These are phyloP conservation scores for Drosophila gaucha DNA, from an alignment of 2,888 invertebrate species.

Conservation along the genomic window DNA sequence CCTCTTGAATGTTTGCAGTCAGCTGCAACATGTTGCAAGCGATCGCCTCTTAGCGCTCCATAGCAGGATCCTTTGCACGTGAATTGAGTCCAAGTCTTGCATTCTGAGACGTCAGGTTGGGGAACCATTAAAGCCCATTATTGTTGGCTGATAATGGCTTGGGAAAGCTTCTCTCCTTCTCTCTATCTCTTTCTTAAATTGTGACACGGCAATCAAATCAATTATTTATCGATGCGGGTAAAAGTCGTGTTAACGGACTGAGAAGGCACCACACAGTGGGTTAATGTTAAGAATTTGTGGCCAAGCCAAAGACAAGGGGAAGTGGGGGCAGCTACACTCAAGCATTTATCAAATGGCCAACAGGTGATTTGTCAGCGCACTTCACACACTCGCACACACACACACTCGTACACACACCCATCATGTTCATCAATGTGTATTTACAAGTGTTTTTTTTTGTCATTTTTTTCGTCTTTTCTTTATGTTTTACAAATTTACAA, in stretches of 20 bases:
- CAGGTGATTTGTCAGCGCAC: conserved; percentile 54
- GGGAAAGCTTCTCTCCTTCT: conserved; percentile 59
- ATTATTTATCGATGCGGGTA: conserved; percentile 66
- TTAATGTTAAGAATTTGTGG: conserved; percentile 52
- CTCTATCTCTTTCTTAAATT: conserved; percentile 43
- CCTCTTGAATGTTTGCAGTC: conserved; percentile 25
- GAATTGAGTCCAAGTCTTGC: conserved; percentile 13
- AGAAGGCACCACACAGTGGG: conserved; percentile 24
- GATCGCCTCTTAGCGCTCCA: conserved; percentile 11
- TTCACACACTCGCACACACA: conserved; percentile 8
- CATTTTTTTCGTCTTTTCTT: conserved; percentile 14
- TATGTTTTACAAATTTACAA: conserved; percentile 62
- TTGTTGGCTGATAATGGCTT: conserved; percentile 47
- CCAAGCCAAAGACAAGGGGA: conserved; percentile 1
- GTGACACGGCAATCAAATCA: conserved; percentile 72
- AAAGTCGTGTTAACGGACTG: conserved; percentile 68
- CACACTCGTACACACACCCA: conserved; percentile 13
- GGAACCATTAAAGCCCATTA: conserved; percentile 51
- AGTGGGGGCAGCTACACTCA: background rate
- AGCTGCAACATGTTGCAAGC: conserved; percentile 53
- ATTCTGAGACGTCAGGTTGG: conserved; percentile 24
- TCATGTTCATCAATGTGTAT: conserved; percentile 63
- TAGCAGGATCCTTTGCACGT: conserved; percentile 48
- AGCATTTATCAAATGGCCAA: conserved; percentile 44
- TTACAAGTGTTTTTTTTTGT: conserved; percentile 56